A percentile compares a stretch with the other conserved stretches of the same genome.
Conservation (phyloP, 2,888 invertebrate species). For the Drosophila yooni region DNA sequence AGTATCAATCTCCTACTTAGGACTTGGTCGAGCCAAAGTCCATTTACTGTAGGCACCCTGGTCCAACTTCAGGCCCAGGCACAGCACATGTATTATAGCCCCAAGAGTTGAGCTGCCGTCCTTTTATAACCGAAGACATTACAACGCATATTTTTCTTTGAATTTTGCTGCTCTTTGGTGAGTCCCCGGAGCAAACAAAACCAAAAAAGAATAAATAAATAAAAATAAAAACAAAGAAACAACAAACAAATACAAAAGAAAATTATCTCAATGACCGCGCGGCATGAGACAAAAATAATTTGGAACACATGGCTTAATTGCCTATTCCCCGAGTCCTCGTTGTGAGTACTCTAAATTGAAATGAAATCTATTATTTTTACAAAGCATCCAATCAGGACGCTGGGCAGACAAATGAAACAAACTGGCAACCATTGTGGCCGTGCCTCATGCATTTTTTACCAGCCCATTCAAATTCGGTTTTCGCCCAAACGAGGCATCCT, state of each 20-base stretch:
- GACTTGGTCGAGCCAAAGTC: constrained; percentile 48
- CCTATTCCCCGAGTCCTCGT: constrained; percentile 7
- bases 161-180: constrained; percentile 35
- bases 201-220: background rate
- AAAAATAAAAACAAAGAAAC: no score
- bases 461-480: background rate
- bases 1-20: constrained; percentile 61
- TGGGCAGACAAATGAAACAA: constrained; percentile 13
- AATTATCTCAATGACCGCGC: constrained; percentile 12
- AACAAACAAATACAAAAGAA: constrained; percentile 18
- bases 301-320: constrained; percentile 35
- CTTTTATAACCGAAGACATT: constrained; percentile 43
- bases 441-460: constrained; percentile 30
- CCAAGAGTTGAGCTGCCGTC: constrained; percentile 18
- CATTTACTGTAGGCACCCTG: constrained; percentile 39
- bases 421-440: constrained; percentile 11
- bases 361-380: constrained; percentile 56
- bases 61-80: background rate
- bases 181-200: constrained; percentile 23
- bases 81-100: constrained; percentile 34
- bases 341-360: constrained; percentile 29
- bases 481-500: constrained; percentile 21
- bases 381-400: constrained; percentile 21
- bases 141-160: constrained; percentile 52
- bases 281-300: constrained; percentile 22